Evolutionary conservation across 2,888 invertebrate species (phyloP).

Genomic region (Agriotes lineatus): DNA sequence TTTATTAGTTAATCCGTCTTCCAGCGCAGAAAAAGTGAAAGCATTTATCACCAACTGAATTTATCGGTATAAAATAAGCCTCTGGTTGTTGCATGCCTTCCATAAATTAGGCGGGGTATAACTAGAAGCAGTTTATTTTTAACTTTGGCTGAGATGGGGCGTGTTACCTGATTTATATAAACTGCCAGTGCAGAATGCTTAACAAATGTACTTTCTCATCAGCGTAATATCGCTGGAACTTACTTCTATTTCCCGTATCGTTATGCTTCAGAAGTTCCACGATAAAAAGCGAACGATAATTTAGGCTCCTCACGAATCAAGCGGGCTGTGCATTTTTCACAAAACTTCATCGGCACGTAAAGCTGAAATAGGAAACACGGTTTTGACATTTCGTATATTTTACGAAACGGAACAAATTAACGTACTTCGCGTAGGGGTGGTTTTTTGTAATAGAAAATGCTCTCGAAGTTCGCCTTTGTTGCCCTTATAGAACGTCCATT

Average conservation of each 20-base stretch:
- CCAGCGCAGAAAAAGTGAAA: background rate
- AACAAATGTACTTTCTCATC: conserved; percentile 38
- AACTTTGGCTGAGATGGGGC: conserved; percentile 26
- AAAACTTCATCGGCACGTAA: conserved; percentile 39
- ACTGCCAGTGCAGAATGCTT: conserved; percentile 28
- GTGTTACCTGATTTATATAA: conserved; percentile 34
- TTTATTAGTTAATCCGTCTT: conserved; percentile 14
- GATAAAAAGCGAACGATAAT: conserved; percentile 41
- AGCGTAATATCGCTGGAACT: conserved; percentile 24
- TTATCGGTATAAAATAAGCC: conserved; percentile 16
- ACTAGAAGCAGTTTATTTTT: conserved; percentile 29
- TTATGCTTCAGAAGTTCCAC: conserved; percentile 35
- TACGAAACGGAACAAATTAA: conserved; percentile 36
- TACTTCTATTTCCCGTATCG: conserved; percentile 33
- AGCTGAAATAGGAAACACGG: conserved; percentile 37
- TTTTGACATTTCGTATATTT: conserved; percentile 40
- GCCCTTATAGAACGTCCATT: background rate
- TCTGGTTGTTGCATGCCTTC: conserved; percentile 21
- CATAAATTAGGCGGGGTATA: conserved; percentile 22
- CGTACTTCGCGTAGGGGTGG: conserved; percentile 16
- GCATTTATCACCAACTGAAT: conserved; percentile 9
- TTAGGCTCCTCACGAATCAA: conserved; percentile 39
- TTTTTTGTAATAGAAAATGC: background rate
- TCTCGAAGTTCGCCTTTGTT: background rate
- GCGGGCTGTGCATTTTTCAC: conserved; percentile 33